A percentile compares a stretch with the other conserved stretches of the same genome.
Conservation (phyloP, 2,113 vertebrate genomes). For the Zosterops borbonicus region DNA sequence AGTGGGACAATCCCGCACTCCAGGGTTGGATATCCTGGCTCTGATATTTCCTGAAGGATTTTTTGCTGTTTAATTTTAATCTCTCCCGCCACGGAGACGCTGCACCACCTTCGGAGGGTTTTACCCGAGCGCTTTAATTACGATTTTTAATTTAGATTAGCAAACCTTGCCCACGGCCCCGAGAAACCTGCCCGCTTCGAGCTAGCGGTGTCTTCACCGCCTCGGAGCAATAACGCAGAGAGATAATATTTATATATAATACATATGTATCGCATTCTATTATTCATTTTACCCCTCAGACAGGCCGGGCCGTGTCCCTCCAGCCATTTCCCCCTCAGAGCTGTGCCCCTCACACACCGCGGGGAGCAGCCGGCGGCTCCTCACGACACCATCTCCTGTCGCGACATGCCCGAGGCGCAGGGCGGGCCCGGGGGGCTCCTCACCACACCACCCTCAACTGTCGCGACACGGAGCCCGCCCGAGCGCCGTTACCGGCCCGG, state of each 20-base stretch:
- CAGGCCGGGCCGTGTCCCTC: background rate
- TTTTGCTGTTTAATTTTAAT: background rate
- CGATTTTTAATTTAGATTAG: background rate
- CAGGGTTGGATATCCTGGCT: background rate
- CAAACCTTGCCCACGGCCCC: background rate
- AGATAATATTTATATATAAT: too few species aligned
- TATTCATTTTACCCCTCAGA: background rate
- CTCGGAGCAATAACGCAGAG: background rate
- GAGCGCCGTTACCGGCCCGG: background rate
- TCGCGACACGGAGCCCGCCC: background rate
- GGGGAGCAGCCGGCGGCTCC: too few species aligned
- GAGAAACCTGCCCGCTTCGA: background rate
- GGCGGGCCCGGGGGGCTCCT: background rate
- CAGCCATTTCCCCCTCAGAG: background rate
- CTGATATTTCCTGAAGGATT: background rate
- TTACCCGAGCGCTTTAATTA: background rate
- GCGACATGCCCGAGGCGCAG: background rate
- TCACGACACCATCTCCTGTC: background rate
- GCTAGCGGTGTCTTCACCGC: background rate
- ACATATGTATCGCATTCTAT: rapidly evolving
- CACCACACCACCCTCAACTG: background rate
- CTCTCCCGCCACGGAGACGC: background rate
- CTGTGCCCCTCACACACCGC: background rate
- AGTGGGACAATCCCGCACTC: background rate
- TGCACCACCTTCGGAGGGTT: background rate